Percentiles rank a stretch among this genome's conserved stretches.
Evolutionary conservation across 2,113 vertebrate species (phyloP).

Genomic region (Phaethornis superciliosus): DNA sequence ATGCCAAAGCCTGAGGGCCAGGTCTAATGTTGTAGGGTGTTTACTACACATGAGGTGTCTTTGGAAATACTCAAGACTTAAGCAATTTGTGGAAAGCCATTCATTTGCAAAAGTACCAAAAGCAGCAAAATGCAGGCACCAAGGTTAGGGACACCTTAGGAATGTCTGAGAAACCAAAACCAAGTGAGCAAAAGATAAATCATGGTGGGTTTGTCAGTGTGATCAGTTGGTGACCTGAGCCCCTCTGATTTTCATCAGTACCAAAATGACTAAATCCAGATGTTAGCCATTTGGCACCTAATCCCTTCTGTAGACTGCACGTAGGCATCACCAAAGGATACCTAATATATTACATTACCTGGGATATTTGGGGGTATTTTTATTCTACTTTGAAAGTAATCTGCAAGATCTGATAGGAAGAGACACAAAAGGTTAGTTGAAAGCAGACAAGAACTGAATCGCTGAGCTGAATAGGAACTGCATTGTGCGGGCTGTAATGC

Average conservation of each 20-base stretch:
- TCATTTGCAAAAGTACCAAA: constrained; percentile 29
- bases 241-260: background rate
- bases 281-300: background rate
- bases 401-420: constrained; percentile 55
- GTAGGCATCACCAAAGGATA: constrained; percentile 6
- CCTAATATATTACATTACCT: constrained; percentile 22
- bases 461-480: constrained; percentile 51
- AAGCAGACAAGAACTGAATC: constrained; percentile 59
- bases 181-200: background rate
- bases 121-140: background rate
- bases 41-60: background rate
- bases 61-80: background rate
- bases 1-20: background rate
- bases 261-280: background rate
- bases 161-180: background rate
- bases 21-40: accelerated
- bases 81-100: constrained; percentile 1
- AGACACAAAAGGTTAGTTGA: constrained; percentile 68
- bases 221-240: background rate
- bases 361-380: constrained; percentile 49
- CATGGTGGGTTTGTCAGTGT: no score
- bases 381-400: constrained; percentile 14
- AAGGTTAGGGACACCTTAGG: background rate
- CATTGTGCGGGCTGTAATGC: constrained; percentile 68
- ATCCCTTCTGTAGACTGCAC: background rate